Evolutionary conservation across 2,113 vertebrate species (phyloP).

Genomic region (Clarias gariepinus): DNA sequence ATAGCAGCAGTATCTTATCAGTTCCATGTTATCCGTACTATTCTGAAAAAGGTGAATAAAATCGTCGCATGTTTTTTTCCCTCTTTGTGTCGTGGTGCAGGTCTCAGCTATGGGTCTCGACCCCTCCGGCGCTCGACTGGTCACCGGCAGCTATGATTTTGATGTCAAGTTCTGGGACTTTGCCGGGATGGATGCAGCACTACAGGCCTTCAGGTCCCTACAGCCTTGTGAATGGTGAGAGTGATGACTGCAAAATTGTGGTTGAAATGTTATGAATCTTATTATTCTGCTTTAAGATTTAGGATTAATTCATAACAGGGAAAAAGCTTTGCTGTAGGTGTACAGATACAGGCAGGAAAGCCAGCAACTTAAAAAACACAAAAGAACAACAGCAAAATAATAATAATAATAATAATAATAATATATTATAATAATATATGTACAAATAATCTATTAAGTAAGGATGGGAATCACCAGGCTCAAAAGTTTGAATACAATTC

Average conservation of each 20-base stretch:
- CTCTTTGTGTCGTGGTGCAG: constrained; percentile 62
- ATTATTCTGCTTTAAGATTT: neutral
- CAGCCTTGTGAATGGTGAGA: constrained; percentile 94
- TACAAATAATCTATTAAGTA: too few species aligned
- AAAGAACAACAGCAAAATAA: neutral
- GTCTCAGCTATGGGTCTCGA: constrained; percentile 92
- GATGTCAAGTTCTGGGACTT: constrained; percentile 98
- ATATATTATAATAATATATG: too few species aligned
- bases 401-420: too few species aligned
- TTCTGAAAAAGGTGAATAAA: neutral
- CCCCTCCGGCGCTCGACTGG: constrained; percentile 92
- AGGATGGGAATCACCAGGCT: too few species aligned
- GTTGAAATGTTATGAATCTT: neutral
- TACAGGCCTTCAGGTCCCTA: constrained; percentile 90
- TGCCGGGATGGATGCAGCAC: constrained; percentile 93
- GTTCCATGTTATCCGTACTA: neutral
- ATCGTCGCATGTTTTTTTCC: neutral
- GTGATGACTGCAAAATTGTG: too few species aligned
- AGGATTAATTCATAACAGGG: neutral
- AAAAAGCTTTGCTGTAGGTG: neutral
- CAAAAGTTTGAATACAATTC: too few species aligned
- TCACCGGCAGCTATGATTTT: constrained; percentile 91
- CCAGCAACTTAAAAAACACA: neutral
- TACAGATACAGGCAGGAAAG: neutral
- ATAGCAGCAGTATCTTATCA: neutral